Evolutionary conservation across 2,113 vertebrate genomes (phyloP), one percentile per base, ranked within the genome.

Genomic region (Merops nubicus): DNA sequence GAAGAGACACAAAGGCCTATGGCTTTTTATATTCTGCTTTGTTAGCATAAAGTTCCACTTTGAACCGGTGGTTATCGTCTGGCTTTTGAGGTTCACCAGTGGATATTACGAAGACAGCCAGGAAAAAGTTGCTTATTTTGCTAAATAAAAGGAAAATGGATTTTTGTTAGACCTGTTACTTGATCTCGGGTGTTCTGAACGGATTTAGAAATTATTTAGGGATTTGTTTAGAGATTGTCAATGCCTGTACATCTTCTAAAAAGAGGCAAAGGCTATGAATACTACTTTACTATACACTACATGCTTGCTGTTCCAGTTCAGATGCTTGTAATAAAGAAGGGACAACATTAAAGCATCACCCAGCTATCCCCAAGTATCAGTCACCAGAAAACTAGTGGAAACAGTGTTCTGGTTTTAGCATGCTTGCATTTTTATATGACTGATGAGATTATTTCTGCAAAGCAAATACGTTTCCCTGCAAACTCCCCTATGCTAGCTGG

Each of bases 21-120:
- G 33, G 36, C 18, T 89, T 92, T 96, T 89, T 81, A 31, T 54
- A 36, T 78, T 92, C 51, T 77, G 53, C 69, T 92, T 78, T 93
- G 76, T 81, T 83, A 74, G 72, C 59, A 54, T 34, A 31, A 84
- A 77, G n/a, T 80, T 93, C 47, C 6, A 16, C 65, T 87, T 85
- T 31, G 38, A 57, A 4, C 20, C 47, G 72, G 42, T 86, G 42
- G 38, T 92, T 92, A 15, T 53, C 51, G 72, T 85, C 40, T 87
- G 77, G 47, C 86, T 92, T 87, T 89, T 81, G 87, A 84, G 51
- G 72, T 56, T 91, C 0, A 0, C 69, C 65, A 69, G 28, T 2
- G 9, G 28, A n/a, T 75, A 31, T 76, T 91, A 45, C 20, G 42
- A 81, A 80, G 43, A 23, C 11, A 78, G 56, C 9, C 43, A 36